Evolutionary conservation across 2,888 invertebrate genomes (phyloP).

Genomic region (Stenchaetothrips biformis): DNA sequence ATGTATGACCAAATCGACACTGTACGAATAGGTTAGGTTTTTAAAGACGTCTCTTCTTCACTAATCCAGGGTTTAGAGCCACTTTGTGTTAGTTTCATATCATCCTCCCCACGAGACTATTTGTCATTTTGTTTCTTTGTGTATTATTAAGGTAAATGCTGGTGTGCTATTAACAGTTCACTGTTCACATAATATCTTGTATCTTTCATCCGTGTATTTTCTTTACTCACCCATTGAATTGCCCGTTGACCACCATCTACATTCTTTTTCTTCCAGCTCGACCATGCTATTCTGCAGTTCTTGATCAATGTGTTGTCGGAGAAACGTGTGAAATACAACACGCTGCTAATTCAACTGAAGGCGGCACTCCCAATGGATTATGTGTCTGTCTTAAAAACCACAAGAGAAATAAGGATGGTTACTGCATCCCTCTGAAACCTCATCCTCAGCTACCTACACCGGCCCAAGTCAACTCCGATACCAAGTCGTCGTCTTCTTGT

Average conservation of each 20-base stretch:
- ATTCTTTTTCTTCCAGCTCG: background rate
- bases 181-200: too few species aligned
- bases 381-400: background rate
- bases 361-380: background rate
- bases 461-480: background rate
- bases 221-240: background rate
- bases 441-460: background rate
- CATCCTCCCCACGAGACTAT: background rate
- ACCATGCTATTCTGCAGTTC: background rate
- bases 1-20: background rate
- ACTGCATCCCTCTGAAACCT: background rate
- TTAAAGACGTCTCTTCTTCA: background rate
- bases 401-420: background rate
- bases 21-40: background rate
- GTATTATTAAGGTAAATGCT: background rate
- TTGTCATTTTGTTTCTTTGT: background rate
- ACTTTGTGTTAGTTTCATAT: background rate
- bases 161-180: background rate
- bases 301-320: background rate
- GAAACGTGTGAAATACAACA: background rate
- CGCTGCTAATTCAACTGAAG: background rate
- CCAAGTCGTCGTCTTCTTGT: background rate
- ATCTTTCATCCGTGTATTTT: background rate
- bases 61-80: background rate
- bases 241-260: background rate